phyloP scores from a whole-genome alignment of 2,797 vertebrate species.

The Dromococcyx pavoninus region DNA sequence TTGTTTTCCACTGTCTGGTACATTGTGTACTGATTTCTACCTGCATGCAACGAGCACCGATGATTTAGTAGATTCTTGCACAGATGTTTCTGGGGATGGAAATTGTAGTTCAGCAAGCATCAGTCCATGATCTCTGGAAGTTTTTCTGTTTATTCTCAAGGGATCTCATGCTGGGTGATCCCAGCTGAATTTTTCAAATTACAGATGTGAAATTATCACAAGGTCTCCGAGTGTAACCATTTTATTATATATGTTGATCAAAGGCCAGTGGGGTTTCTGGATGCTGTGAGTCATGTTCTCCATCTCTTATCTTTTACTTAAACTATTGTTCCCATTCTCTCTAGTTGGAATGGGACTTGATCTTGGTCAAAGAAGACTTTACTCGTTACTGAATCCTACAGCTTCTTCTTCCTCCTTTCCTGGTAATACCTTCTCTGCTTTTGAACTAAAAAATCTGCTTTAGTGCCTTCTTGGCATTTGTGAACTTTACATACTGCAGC shows the following conservation, averaged over 20 bases:
- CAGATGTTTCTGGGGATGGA: background rate
- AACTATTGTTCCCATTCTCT: background rate
- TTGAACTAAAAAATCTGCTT: background rate
- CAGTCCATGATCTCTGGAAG: background rate
- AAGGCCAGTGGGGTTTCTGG: background rate
- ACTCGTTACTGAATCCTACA: background rate
- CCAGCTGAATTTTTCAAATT: background rate
- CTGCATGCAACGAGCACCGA: background rate
- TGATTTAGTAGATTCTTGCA: background rate
- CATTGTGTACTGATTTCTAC: rapidly evolving
- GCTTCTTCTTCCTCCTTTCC: background rate
- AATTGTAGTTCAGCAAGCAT: background rate
- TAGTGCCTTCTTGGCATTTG: background rate
- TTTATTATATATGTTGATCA: background rate
- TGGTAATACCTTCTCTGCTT: background rate
- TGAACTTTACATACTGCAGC: background rate
- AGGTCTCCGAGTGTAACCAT: background rate
- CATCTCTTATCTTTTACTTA: background rate
- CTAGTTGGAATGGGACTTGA: background rate
- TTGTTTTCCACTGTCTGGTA: background rate
- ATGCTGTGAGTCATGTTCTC: background rate
- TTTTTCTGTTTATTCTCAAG: background rate
- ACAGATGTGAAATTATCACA: background rate
- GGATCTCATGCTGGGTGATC: background rate
- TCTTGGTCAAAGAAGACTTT: background rate